Evolutionary conservation across 2,888 invertebrate species (phyloP).

Genomic region (Lampropteryx suffumata): DNA sequence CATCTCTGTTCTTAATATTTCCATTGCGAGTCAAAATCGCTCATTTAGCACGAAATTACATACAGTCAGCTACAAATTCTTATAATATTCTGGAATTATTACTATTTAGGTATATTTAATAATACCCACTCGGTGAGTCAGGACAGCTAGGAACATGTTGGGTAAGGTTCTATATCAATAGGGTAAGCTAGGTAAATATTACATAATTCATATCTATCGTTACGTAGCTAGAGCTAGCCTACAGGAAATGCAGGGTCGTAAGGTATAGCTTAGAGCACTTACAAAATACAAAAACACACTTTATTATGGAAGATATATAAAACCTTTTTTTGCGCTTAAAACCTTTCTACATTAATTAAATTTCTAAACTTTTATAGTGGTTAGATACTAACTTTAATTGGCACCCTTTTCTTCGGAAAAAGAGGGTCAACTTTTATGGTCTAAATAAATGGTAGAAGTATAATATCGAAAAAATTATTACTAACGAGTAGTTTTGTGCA

Average conservation of each 20-base stretch:
- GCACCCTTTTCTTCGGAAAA: too few relatives aligned
- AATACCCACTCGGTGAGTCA: conserved; percentile 29
- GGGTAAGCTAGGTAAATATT: neutral
- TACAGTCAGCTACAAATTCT: neutral
- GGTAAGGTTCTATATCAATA: conserved; percentile 22
- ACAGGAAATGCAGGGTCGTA: neutral
- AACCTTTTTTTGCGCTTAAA: neutral
- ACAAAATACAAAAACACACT: too few relatives aligned
- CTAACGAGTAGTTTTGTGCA: too few relatives aligned
- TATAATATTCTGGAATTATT: neutral
- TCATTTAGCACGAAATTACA: neutral
- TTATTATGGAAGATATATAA: neutral
- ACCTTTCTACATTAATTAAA: too few relatives aligned
- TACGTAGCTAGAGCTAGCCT: too few relatives aligned
- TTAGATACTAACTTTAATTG: too few relatives aligned
- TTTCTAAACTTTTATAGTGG: too few relatives aligned
- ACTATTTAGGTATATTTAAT: neutral
- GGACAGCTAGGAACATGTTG: conserved; percentile 19
- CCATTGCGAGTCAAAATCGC: neutral
- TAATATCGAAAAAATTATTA: too few relatives aligned
- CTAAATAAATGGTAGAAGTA: too few relatives aligned
- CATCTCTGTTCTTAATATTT: neutral
- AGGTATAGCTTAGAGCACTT: too few relatives aligned
- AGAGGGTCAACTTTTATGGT: too few relatives aligned
- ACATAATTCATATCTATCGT: too few relatives aligned